Evolutionary conservation across 2,797 vertebrate genomes (phyloP), one percentile per base, ranked within the genome.

Genomic region (Manis javanica): DNA sequence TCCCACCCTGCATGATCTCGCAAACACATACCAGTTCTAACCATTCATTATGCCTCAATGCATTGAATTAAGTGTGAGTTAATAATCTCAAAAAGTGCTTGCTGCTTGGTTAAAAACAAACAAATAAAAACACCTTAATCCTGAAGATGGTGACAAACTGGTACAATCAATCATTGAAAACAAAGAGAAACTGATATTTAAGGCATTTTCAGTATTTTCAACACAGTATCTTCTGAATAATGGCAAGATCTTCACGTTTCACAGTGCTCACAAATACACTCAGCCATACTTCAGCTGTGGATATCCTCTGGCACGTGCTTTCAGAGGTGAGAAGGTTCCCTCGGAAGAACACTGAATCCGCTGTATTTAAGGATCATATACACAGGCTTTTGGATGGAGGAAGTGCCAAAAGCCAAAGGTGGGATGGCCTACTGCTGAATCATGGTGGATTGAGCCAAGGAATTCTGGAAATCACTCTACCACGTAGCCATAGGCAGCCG

Each of bases 381-480:
- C 12, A 24, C 19, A 42, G 49, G 46, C 71, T 46, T 84, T 46
- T 31, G 77, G 77, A 75, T 61, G 19, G 11, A 63, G 6, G 31
- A 83, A 71, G 16, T 31, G 68, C 83, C 72, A 63, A 64, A 57
- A 89, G 61, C 61, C 69, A 34, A 26, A 37, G 13, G 31, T 55
- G 64, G 69, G 26, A 0, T 1, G 13, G 53, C 71, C 83, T 11
- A 12, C 51, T 13, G 12, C 29, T 77, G 64, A 75, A 19, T 83
- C 64, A 31, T 0, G 7, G 31, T 9, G 31, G 3, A 21, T 8
- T 4, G 51, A 63, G 29, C 53, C 88, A 77, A 51, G 34, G 49
- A 49, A 13, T 66, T 57, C 94, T 94, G 81, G 82, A 92, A 86
- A 79, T n/a, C 59, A 19, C 63, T 6, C 78, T 75, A 7, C 51